A percentile compares a stretch with the other conserved stretches of the same genome.
phyloP scores from a whole-genome alignment of 2,113 vertebrate species.

The Synodontis membranacea region DNA sequence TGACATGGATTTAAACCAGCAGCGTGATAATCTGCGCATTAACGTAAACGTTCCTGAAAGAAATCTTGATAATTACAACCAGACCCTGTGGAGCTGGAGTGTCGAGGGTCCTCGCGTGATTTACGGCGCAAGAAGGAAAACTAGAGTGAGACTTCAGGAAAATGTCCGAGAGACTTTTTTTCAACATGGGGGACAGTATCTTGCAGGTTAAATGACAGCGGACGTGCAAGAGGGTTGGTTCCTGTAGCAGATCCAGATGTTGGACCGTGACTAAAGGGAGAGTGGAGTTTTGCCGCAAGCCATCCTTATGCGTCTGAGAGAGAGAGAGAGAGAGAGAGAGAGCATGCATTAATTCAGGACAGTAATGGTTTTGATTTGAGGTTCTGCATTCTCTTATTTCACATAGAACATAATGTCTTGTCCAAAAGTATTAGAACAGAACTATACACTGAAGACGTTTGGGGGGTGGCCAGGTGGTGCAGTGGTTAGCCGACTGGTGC shows the following conservation, averaged over 20 bases:
- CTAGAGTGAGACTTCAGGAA: slow-evolving; percentile 48
- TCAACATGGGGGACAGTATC: slow-evolving; percentile 69
- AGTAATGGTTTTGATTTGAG: slow-evolving; percentile 1
- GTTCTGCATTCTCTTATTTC: background rate
- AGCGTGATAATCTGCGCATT: slow-evolving; percentile 50
- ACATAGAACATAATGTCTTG: background rate
- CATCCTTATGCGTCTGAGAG: slow-evolving; percentile 18
- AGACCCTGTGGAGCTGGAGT: slow-evolving; percentile 42
- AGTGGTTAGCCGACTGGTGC: too few species aligned
- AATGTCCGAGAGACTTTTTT: slow-evolving; percentile 65
- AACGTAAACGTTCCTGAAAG: slow-evolving; percentile 54
- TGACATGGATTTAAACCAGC: slow-evolving; percentile 46
- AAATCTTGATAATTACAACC: slow-evolving; percentile 57
- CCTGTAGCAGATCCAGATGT: slow-evolving; percentile 72
- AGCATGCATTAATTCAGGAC: background rate
- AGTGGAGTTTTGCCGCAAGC: slow-evolving; percentile 55
- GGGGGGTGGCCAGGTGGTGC: too few species aligned
- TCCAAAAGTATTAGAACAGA: background rate
- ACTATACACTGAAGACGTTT: background rate
- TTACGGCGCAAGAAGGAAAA: slow-evolving; percentile 54
- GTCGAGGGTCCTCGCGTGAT: slow-evolving; percentile 56
- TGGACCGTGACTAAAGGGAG: slow-evolving; percentile 55
- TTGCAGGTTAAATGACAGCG: slow-evolving; percentile 70
- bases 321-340: slow-evolving; percentile 3
- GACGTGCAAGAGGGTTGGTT: slow-evolving; percentile 61